phyloP scores from a whole-genome alignment of 2,888 invertebrate species.

The Amblyjoppa proteus region DNA sequence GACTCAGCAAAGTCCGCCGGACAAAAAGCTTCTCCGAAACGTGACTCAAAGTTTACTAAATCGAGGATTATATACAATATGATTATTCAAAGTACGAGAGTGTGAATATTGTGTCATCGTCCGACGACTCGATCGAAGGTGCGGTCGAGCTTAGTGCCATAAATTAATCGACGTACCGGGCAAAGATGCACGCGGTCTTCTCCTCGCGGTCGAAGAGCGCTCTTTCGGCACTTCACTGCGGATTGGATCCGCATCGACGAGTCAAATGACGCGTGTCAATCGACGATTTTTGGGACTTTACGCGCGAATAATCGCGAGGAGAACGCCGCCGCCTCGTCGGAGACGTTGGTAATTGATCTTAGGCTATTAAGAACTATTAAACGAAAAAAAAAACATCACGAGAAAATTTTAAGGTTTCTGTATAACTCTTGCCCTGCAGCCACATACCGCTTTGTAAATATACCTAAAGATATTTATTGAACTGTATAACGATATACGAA shows the following conservation, averaged over 20 bases:
- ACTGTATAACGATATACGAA: slow-evolving; percentile 82
- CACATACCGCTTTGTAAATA: slow-evolving; percentile 79
- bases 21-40: slow-evolving; percentile 30
- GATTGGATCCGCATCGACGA: too few relatives aligned
- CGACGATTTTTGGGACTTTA: not conserved
- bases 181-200: slow-evolving; percentile 61
- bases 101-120: slow-evolving; percentile 68
- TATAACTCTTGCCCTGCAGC: slow-evolving; percentile 53
- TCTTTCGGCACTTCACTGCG: not conserved
- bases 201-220: slow-evolving; percentile 57
- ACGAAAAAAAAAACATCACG: slow-evolving; percentile 30
- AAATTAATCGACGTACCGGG: slow-evolving; percentile 67
- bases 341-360: slow-evolving; percentile 49
- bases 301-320: slow-evolving; percentile 12
- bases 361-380: slow-evolving; percentile 47
- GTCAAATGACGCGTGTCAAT: not conserved
- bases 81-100: slow-evolving; percentile 49
- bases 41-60: slow-evolving; percentile 19
- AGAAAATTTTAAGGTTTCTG: slow-evolving; percentile 44
- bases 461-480: slow-evolving; percentile 83
- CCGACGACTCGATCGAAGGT: slow-evolving; percentile 60
- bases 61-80: slow-evolving; percentile 60
- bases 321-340: not conserved
- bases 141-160: slow-evolving; percentile 69
- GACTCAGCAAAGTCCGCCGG: slow-evolving; percentile 4